Evolutionary conservation across 2,797 vertebrate genomes (phyloP).

Genomic region (Tenualosa ilisha): DNA sequence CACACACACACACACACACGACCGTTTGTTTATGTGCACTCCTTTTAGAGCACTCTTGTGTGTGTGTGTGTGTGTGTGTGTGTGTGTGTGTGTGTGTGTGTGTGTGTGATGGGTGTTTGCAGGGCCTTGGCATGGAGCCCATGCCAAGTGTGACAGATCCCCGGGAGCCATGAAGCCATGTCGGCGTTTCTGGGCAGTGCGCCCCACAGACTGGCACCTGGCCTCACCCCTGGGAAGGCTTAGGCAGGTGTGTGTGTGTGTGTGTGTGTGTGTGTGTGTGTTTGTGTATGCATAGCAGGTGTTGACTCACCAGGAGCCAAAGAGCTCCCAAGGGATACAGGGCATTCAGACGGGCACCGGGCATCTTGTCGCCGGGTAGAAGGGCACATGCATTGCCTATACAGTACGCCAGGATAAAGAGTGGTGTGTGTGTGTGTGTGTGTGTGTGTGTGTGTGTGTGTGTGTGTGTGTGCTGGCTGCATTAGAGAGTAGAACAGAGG

Average conservation of each 20-base stretch:
- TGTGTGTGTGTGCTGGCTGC: constrained; percentile 5
- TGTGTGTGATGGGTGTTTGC: background rate
- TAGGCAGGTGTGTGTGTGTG: constrained; percentile 21
- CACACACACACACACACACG: constrained; percentile 23
- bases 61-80: constrained; percentile 6
- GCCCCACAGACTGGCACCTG: constrained; percentile 16
- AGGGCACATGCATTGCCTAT: background rate
- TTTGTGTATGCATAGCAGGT: background rate
- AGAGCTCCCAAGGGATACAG: background rate
- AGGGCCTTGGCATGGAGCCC: background rate
- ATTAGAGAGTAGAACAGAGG: constrained; percentile 6
- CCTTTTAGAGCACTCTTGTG: constrained; percentile 26
- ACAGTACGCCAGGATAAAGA: background rate
- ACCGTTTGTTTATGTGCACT: constrained; percentile 11
- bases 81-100: too few relatives aligned
- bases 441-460: constrained; percentile 15
- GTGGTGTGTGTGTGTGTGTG: background rate
- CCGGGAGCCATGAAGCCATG: background rate
- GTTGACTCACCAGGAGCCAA: background rate
- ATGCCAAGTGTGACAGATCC: constrained; percentile 11
- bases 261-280: background rate
- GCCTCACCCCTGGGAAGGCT: constrained; percentile 2
- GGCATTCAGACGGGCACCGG: constrained; percentile 15
- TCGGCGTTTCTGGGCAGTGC: constrained; percentile 4
- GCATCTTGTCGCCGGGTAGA: background rate